Base-by-base conservation (phyloP, 2,113 vertebrate genomes). In the Formicarius rufipectus region DNA sequence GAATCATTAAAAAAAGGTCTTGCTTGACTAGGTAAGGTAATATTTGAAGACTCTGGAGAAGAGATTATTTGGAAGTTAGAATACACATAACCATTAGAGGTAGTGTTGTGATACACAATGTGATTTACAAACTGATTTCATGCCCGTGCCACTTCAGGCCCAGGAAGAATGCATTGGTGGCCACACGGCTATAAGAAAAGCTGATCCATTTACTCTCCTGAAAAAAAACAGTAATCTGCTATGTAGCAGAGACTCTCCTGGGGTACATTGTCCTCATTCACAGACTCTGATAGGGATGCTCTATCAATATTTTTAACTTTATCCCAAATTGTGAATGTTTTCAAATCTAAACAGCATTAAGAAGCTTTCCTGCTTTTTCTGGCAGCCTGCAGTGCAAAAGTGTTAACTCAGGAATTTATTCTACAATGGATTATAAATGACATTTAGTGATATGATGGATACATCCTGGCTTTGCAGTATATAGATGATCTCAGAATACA, bases 401-500 rank as follows among this genome's bases (percentile, higher is more conserved):
- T 23, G 40, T 93, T 88, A 91, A 94, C 71, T 87, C 49, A 28
- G 37, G 85, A 93, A 24, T 84, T 87, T 68, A 85, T 71, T 80
- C 81, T 52, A 55, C 87, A 80, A 16, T 71, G 71, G 75, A 86
- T 96, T 85, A 67, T 50, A 95, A 84, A 81, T 84, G 63, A 87
- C 59, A 78, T 87, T 67, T 84, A 64, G 64, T 77, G 82, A 84
- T 47, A 77, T 68, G 85, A 96, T 93, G 69, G 90, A 94, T 88
- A 58, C 21, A 45, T 83, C 49, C 72, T 63, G 67, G 86, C 68
- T 81, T 74, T 67, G 55, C 45, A 71, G 44, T 21, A 69, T 58
- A 49, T 44, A 80, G 71, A 85, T 52, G 75, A 87, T 69, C 44
- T 76, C 44, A n/a, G 50, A 87, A 64, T 40, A 81, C 55, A 91